Base-by-base conservation (phyloP, 2,888 invertebrate genomes). In the Beris chalybata region DNA sequence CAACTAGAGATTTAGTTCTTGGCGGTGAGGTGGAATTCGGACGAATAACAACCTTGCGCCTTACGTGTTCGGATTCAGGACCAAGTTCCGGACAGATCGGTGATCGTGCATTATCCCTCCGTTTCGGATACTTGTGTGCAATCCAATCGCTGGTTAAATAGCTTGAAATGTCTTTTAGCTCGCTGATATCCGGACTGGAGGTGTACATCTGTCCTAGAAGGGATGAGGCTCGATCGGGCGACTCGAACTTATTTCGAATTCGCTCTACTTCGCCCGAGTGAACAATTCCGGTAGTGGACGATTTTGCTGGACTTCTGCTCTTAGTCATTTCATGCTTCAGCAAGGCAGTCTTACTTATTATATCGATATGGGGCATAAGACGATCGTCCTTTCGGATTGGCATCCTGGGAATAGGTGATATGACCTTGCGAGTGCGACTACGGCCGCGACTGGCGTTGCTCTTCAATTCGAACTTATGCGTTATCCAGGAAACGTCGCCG, bases 301-400 rank as follows among this genome's bases (percentile, higher is more conserved):
- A 11, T 48, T 30, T 48, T 44, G 54, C 44, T 32, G 72, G 70
- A 38, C 67, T 69, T 5, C 72, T 67, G 30, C 73, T 66, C 43
- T 73, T 73, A 7, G 82, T 79, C 22, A 85, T 82, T 71, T 84
- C 82, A 55, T 83, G 83, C 65, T 85, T 81, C 43, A 91, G 79
- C 1, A 87, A 84, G 0, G 92, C 93, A 65, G 91, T 86, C 81
- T 93, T 93, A 73, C 93, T 93, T 73, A 93, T 94, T n/a, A 93
- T 88, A 74, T 93, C 92, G 71, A 93, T 93, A 74, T 91, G 92
- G 0, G 93, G 93, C 92, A 93, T 93, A 70, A 87, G 87, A 12
- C 92, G 85, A 75, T 92, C 89, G 65, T 87, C 87, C 0, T 86
- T 82, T 44, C 86, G 83, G 43, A 90, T 80, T 1, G 87, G 86